phyloP scores from a whole-genome alignment of 2,113 vertebrate species.

The Arothron firmamentum region DNA sequence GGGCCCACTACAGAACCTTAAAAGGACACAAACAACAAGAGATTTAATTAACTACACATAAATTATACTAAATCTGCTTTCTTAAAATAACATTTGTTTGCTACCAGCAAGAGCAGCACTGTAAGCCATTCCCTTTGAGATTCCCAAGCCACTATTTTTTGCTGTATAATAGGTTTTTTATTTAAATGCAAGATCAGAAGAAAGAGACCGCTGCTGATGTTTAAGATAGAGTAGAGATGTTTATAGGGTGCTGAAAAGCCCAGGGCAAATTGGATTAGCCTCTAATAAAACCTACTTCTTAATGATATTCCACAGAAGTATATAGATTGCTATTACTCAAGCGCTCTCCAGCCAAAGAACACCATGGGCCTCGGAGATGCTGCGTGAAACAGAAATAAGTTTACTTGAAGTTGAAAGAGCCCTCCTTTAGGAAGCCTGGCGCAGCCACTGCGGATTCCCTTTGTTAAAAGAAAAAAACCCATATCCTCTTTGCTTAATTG shows the following conservation, averaged over 20 bases:
- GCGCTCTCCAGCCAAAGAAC: constrained; percentile 40
- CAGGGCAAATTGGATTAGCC: constrained; percentile 67
- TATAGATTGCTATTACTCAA: constrained; percentile 48
- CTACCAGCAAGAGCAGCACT: constrained; percentile 75
- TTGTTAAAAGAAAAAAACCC: constrained; percentile 39
- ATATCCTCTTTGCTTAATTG: constrained; percentile 52
- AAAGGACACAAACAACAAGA: constrained; percentile 80
- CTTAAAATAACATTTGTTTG: constrained; percentile 82
- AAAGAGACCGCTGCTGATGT: constrained; percentile 73
- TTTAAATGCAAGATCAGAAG: constrained; percentile 81
- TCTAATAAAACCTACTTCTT: constrained; percentile 70
- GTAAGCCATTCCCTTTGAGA: constrained; percentile 66
- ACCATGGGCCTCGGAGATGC: constrained; percentile 45
- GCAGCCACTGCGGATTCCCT: constrained; percentile 43
- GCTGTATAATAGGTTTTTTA: constrained; percentile 82
- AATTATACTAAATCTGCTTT: constrained; percentile 77
- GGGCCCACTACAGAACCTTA: constrained; percentile 65
- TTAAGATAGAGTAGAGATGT: constrained; percentile 70
- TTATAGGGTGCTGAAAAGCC: constrained; percentile 69
- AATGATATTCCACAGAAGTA: constrained; percentile 66
- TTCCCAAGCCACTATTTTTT: constrained; percentile 73
- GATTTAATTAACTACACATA: constrained; percentile 81
- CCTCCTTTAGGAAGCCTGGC: constrained; percentile 14
- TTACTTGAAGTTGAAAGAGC: constrained; percentile 20
- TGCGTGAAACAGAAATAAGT: constrained; percentile 59